Conservation (phyloP, 1,140 invertebrate species). For the Drosophila pseudoobscura region DNA sequence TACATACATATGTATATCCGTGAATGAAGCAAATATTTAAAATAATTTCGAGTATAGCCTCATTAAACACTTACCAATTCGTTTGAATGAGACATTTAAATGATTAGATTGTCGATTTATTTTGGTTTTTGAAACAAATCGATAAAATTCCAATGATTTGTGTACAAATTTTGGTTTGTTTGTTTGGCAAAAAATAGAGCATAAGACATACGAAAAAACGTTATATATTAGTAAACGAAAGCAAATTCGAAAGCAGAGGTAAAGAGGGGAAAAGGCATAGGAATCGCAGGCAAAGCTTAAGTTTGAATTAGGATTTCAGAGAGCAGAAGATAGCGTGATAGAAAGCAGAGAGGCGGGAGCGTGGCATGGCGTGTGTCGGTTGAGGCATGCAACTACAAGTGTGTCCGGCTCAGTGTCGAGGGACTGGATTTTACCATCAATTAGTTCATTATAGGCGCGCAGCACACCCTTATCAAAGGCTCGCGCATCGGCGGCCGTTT, state of each 20-base stretch:
- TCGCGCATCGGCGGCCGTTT: conserved; percentile 95
- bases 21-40: conserved; percentile 33
- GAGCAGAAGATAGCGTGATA: conserved; percentile 18
- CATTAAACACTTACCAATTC: conserved; percentile 75
- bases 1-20: neutral
- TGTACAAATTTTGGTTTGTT: conserved; percentile 49
- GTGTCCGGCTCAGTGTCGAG: neutral
- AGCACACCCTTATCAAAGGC: conserved; percentile 97
- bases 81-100: conserved; percentile 59
- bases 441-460: conserved; percentile 94
- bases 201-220: conserved; percentile 68
- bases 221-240: conserved; percentile 73
- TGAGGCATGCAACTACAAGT: conserved; percentile 47
- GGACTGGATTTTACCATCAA: conserved; percentile 89
- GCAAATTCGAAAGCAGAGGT: conserved; percentile 41
- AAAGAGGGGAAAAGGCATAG: conserved; percentile 4
- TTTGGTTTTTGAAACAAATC: conserved; percentile 67
- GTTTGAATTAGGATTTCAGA: conserved; percentile 9
- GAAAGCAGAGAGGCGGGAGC: conserved; percentile 29
- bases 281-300: conserved; percentile 18
- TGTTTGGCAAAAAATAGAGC: conserved; percentile 61
- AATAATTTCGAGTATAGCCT: conserved; percentile 51
- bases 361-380: conserved; percentile 15
- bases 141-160: conserved; percentile 68
- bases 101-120: conserved; percentile 40